Conservation (phyloP, 2,888 invertebrate genomes). For the Eristalis arbustorum region DNA sequence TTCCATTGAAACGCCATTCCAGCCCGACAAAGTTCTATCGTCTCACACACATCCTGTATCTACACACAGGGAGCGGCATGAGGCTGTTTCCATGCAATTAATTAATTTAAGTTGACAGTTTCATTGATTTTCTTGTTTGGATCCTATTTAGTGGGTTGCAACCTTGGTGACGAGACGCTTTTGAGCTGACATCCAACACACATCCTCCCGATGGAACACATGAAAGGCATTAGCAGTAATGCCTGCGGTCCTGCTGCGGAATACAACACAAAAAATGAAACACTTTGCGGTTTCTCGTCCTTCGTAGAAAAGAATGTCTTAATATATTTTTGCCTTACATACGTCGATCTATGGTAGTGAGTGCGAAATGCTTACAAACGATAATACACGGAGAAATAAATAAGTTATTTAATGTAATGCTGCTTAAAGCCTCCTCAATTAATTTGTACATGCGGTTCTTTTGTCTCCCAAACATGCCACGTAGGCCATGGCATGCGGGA, state of each 20-base stretch:
- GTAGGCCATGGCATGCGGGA: slow-evolving; percentile 88
- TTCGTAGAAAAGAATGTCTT: slow-evolving; percentile 33
- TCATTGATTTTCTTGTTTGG: slow-evolving; percentile 58
- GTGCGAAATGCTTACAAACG: slow-evolving; percentile 47
- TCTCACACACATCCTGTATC: background rate
- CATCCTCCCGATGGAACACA: slow-evolving; percentile 12
- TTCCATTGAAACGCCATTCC: background rate
- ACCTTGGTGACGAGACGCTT: slow-evolving; percentile 43
- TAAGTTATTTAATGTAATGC: slow-evolving; percentile 57
- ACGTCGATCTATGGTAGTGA: slow-evolving; percentile 46
- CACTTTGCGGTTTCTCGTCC: slow-evolving; percentile 19
- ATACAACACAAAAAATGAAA: slow-evolving; percentile 26
- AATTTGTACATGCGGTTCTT: slow-evolving; percentile 80
- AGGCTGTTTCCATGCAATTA: slow-evolving; percentile 57
- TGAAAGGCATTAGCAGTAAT: slow-evolving; percentile 48
- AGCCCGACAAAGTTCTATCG: background rate
- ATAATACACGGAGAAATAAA: slow-evolving; percentile 64
- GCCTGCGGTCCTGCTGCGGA: slow-evolving; percentile 9
- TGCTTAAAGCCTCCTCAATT: slow-evolving; percentile 49
- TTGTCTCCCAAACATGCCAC: slow-evolving; percentile 87
- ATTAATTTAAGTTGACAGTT: slow-evolving; percentile 69
- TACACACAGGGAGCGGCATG: background rate
- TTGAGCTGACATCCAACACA: slow-evolving; percentile 18
- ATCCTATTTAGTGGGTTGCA: slow-evolving; percentile 44
- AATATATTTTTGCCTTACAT: slow-evolving; percentile 52